Evolutionary conservation across 2,113 vertebrate genomes (phyloP).

Genomic region (Oreochromis aureus): DNA sequence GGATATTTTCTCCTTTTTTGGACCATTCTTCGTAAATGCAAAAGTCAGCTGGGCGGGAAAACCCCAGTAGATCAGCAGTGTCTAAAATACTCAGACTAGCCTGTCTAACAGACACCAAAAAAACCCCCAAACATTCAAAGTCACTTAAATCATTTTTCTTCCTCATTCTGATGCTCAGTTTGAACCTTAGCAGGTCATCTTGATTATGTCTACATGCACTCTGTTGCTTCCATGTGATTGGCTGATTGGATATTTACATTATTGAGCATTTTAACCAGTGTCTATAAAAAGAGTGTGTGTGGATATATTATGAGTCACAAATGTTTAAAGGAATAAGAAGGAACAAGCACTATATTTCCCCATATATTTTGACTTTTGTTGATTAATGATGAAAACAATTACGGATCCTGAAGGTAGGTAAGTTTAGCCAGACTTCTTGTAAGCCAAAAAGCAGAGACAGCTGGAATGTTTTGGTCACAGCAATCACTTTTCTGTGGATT

Average conservation of each 20-base stretch:
- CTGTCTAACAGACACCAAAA: not conserved
- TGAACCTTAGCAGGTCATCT: not conserved
- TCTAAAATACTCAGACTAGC: not conserved
- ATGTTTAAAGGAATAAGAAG: not conserved
- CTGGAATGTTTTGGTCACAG: not conserved
- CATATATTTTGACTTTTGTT: not conserved
- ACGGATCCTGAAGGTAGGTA: not conserved
- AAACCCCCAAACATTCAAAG: not conserved
- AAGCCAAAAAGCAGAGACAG: not conserved
- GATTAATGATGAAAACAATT: not conserved
- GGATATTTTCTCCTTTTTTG: not conserved
- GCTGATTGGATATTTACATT: not conserved
- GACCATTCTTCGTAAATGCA: not conserved
- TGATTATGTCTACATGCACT: not conserved
- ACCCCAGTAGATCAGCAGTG: not conserved
- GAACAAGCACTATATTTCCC: not conserved
- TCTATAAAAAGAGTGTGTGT: not conserved
- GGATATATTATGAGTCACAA: not conserved
- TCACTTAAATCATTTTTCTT: not conserved
- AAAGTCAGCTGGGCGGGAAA: not conserved
- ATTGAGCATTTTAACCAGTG: not conserved
- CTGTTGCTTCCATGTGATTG: not conserved
- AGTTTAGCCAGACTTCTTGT: not conserved
- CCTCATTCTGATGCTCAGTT: not conserved
- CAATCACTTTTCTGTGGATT: not conserved